These are phyloP conservation scores for Betta splendens DNA, from an alignment of 2,797 vertebrate species.

Conservation along the genomic window DNA sequence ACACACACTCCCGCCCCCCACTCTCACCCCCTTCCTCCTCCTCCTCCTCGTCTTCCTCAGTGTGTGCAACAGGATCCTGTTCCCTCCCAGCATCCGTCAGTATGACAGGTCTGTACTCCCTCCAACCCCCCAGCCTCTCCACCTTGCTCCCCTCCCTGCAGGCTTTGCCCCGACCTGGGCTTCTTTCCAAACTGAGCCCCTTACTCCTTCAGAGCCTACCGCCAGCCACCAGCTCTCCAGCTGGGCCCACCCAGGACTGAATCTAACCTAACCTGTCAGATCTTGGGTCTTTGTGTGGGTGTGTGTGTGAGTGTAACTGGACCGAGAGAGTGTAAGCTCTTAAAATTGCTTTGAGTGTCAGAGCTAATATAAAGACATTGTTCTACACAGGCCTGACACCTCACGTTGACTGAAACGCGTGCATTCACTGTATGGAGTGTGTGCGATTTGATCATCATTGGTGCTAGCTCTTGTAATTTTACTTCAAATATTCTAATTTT, in stretches of 20 bases:
- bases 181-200: conserved; percentile 72
- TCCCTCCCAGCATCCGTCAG: conserved; percentile 82
- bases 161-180: conserved; percentile 66
- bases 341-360: conserved; percentile 7
- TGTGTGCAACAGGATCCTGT: conserved; percentile 73
- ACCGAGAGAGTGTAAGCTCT: conserved; percentile 11
- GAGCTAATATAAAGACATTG: conserved; percentile 3
- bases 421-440: conserved; percentile 3
- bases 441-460: conserved; percentile 25
- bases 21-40: conserved; percentile 76
- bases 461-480: conserved; percentile 59
- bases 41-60: conserved; percentile 76
- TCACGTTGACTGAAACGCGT: conserved; percentile 14
- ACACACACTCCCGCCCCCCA: conserved; percentile 66
- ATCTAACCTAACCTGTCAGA: conserved; percentile 22
- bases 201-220: conserved; percentile 73
- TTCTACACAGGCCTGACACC: conserved; percentile 15
- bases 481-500: conserved; percentile 8
- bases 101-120: conserved; percentile 88
- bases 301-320: not conserved
- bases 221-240: conserved; percentile 56
- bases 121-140: conserved; percentile 75
- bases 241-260: conserved; percentile 65
- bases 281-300: not conserved
- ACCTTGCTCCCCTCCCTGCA: conserved; percentile 79